Conservation (phyloP, 2,888 invertebrate species). For the Sinelater perroti region DNA sequence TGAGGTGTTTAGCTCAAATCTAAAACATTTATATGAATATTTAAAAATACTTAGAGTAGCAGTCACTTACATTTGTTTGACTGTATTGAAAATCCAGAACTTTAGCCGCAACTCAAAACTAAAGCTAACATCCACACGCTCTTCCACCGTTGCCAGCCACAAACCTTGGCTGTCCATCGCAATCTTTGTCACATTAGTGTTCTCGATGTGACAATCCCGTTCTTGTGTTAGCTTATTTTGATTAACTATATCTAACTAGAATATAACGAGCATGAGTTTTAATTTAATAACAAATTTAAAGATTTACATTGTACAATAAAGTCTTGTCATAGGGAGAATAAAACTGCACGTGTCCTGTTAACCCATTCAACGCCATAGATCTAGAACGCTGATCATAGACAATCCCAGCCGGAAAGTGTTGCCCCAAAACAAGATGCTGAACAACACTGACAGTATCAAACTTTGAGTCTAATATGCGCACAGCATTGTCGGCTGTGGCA, state of each 20-base stretch:
- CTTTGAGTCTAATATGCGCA: constrained; percentile 66
- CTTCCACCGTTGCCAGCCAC: constrained; percentile 80
- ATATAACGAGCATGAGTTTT: neutral
- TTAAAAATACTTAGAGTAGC: constrained; percentile 40
- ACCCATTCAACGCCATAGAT: constrained; percentile 75
- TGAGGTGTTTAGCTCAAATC: constrained; percentile 74
- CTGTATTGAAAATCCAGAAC: constrained; percentile 74
- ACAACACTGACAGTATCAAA: constrained; percentile 66
- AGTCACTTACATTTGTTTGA: constrained; percentile 71
- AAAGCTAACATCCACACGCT: constrained; percentile 67
- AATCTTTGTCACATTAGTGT: constrained; percentile 72
- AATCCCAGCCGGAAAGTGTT: constrained; percentile 67
- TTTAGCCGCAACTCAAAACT: constrained; percentile 74
- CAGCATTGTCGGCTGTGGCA: constrained; percentile 74
- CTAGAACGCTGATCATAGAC: constrained; percentile 70
- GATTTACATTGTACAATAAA: constrained; percentile 75
- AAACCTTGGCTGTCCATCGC: constrained; percentile 71
- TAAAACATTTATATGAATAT: constrained; percentile 60
- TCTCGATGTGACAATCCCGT: constrained; percentile 66
- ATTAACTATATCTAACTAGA: constrained; percentile 74
- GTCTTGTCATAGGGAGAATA: constrained; percentile 71
- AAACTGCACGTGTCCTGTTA: constrained; percentile 79
- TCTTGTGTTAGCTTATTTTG: constrained; percentile 76
- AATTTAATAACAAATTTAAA: neutral
- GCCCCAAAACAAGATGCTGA: constrained; percentile 74